Conservation (phyloP, 2,888 invertebrate species). For the Drosophila kuntzei region DNA sequence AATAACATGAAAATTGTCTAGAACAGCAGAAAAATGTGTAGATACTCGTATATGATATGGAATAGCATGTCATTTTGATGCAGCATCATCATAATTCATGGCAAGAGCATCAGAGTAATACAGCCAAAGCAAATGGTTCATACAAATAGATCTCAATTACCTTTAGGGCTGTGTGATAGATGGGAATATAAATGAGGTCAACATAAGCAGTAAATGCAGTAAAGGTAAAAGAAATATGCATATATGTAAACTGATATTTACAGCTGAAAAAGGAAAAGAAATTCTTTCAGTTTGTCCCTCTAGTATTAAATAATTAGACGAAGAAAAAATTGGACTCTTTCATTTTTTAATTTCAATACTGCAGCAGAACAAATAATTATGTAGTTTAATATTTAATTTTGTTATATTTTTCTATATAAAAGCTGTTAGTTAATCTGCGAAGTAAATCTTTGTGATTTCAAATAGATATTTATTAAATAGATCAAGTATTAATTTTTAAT, state of each 20-base stretch:
- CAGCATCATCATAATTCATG: slow-evolving; percentile 73
- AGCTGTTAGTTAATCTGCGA: too few species aligned
- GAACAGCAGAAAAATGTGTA: slow-evolving; percentile 55
- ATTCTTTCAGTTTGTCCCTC: neutral
- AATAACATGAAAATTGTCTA: slow-evolving; percentile 45
- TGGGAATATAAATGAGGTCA: slow-evolving; percentile 2
- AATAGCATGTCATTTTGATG: slow-evolving; percentile 66
- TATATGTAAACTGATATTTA: neutral
- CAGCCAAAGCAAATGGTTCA: slow-evolving; percentile 28
- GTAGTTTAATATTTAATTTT: too few species aligned
- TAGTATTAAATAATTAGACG: too few species aligned
- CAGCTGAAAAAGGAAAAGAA: neutral
- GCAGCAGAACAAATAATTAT: too few species aligned
- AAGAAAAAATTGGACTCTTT: neutral
- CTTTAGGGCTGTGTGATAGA: neutral
- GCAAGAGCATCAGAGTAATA: slow-evolving; percentile 19
- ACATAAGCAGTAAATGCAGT: neutral
- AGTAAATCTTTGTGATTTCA: too few species aligned
- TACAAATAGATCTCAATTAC: neutral
- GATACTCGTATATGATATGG: slow-evolving; percentile 51
- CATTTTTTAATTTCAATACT: too few species aligned
- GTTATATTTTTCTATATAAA: too few species aligned
- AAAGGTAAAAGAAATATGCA: neutral
- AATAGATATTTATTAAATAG: too few species aligned
- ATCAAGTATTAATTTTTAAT: too few species aligned